phyloP scores from a whole-genome alignment of 2,113 vertebrate species.

The Mystacornis crossleyi region DNA sequence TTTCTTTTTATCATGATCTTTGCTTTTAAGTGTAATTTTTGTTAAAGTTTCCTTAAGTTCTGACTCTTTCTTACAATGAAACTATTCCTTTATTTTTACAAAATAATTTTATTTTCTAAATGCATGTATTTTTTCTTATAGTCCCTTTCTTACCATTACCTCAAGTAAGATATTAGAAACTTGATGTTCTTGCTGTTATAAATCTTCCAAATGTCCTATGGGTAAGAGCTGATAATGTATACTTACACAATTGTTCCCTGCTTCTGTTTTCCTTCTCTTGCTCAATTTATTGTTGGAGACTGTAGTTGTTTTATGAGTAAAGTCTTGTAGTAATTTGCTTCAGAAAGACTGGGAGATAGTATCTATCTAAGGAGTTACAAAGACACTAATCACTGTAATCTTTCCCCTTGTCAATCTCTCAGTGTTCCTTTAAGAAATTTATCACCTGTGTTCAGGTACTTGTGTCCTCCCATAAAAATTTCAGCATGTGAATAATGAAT shows the following conservation, averaged over 20 bases:
- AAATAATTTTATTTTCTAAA: neutral
- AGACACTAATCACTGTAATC: neutral
- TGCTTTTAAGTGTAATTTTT: neutral
- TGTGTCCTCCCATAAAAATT: neutral
- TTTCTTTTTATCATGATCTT: neutral
- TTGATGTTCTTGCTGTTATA: neutral
- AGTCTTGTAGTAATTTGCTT: slow-evolving; percentile 2
- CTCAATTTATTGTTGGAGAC: neutral
- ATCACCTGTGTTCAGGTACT: neutral
- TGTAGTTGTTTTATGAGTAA: neutral
- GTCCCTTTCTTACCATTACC: neutral
- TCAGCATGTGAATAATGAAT: neutral
- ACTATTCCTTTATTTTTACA: neutral
- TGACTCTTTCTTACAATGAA: neutral
- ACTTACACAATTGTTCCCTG: neutral
- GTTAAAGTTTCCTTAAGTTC: neutral
- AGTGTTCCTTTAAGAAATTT: neutral
- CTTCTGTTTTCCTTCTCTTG: slow-evolving; percentile 19
- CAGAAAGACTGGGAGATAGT: neutral
- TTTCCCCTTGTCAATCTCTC: neutral
- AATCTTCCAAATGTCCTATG: neutral
- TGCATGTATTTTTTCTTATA: neutral
- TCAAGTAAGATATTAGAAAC: neutral
- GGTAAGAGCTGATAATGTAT: neutral
- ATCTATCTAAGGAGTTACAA: neutral